These are phyloP conservation scores for Drosophila ambigua DNA, from an alignment of 1,140 invertebrate genomes.

Conservation along the genomic window DNA sequence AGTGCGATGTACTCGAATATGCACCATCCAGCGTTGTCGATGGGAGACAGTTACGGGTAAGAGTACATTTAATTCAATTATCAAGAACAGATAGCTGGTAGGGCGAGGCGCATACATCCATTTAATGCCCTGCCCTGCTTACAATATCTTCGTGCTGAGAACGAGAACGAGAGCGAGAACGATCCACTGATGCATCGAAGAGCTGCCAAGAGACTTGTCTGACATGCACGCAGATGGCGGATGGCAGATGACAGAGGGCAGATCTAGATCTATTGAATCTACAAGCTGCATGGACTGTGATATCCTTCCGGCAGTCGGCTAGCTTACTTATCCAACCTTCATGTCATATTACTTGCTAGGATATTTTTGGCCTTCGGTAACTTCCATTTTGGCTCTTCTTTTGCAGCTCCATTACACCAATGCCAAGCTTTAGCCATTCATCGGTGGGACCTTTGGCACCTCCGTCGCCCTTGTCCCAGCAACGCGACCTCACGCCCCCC, in stretches of 20 bases:
- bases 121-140: too few relatives aligned
- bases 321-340: too few relatives aligned
- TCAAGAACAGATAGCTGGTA: too few relatives aligned
- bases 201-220: too few relatives aligned
- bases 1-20: slow-evolving; percentile 80
- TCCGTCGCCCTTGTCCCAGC: slow-evolving; percentile 66
- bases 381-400: neutral
- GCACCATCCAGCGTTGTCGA: slow-evolving; percentile 72
- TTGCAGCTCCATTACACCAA: slow-evolving; percentile 64
- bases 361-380: neutral
- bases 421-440: slow-evolving; percentile 71
- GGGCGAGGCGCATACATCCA: too few relatives aligned
- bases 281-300: neutral
- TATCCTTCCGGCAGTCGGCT: too few relatives aligned
- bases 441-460: slow-evolving; percentile 63
- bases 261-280: too few relatives aligned
- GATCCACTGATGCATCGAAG: too few relatives aligned
- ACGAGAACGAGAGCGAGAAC: too few relatives aligned
- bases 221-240: too few relatives aligned
- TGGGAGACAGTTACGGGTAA: slow-evolving; percentile 78
- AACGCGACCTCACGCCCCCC: slow-evolving; percentile 76
- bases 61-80: neutral
- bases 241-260: too few relatives aligned
- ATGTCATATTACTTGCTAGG: neutral
- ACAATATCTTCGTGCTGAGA: too few relatives aligned